Evolutionary conservation across 1,140 invertebrate genomes (phyloP).

Genomic region (Periplaneta americana): DNA sequence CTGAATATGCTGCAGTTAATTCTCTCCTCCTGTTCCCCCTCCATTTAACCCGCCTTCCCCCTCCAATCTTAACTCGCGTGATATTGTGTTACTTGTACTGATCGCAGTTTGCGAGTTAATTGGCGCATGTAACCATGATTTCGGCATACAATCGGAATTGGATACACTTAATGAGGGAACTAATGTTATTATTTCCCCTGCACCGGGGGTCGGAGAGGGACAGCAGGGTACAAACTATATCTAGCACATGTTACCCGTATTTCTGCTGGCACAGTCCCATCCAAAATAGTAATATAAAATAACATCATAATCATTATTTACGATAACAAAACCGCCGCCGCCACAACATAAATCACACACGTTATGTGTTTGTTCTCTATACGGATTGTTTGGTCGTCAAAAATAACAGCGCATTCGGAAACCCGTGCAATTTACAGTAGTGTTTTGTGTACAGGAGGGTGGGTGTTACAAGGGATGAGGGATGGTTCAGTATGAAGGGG

Average conservation of each 20-base stretch:
- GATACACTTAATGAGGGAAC: background rate
- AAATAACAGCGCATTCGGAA: background rate
- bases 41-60: too few relatives aligned
- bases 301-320: background rate
- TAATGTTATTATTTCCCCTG: background rate
- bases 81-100: background rate
- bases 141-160: background rate
- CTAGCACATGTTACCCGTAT: background rate
- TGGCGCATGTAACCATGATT: background rate
- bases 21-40: too few relatives aligned
- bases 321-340: background rate
- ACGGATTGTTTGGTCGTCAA: background rate
- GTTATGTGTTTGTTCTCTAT: background rate
- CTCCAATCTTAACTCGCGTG: background rate
- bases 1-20: background rate
- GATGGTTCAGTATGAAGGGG: background rate
- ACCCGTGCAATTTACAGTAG: background rate
- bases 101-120: background rate
- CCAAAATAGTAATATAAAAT: background rate
- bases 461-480: background rate
- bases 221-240: background rate
- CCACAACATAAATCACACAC: background rate
- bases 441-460: background rate
- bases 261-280: background rate
- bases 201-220: too few relatives aligned